phyloP scores from a whole-genome alignment of 2,888 invertebrate genomes.

The Nymphalis polychloros region DNA sequence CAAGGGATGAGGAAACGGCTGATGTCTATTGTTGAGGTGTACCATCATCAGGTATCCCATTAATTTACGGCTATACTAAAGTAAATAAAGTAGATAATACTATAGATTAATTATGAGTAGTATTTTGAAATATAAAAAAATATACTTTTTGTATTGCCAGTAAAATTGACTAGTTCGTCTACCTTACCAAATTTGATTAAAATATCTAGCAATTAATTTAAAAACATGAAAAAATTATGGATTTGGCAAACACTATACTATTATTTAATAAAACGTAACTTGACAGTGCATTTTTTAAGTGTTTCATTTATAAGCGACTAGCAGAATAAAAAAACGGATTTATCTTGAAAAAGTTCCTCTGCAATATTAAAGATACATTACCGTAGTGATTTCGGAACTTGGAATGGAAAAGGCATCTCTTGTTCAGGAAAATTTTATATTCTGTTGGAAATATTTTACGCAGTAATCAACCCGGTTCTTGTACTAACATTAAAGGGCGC shows the following conservation, averaged over 20 bases:
- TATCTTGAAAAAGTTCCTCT: constrained; percentile 44
- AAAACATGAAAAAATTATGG: constrained; percentile 14
- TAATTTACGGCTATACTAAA: too few relatives aligned
- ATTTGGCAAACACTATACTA: constrained; percentile 27
- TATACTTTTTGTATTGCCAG: too few relatives aligned
- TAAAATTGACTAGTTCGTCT: too few relatives aligned
- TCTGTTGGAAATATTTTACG: constrained; percentile 29
- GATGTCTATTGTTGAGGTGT: too few relatives aligned
- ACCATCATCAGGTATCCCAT: too few relatives aligned
- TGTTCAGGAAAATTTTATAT: constrained; percentile 30
- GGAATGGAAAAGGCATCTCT: constrained; percentile 35
- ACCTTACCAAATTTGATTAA: too few relatives aligned
- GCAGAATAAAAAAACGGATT: constrained; percentile 42
- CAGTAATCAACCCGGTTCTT: constrained; percentile 26
- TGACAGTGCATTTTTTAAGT: constrained; percentile 39
- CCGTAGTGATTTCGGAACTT: constrained; percentile 40
- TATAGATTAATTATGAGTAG: too few relatives aligned
- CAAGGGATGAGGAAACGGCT: too few relatives aligned
- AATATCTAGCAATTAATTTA: neutral
- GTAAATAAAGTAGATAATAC: too few relatives aligned
- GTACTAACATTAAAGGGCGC: neutral
- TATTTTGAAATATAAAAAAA: too few relatives aligned
- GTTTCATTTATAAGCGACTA: constrained; percentile 42
- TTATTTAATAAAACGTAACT: constrained; percentile 34
- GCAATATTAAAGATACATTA: constrained; percentile 46